Percentiles rank a stretch among this genome's conserved stretches.
These are phyloP conservation scores for Camponotus fellah DNA, from an alignment of 2,888 invertebrate genomes.

Conservation along the genomic window DNA sequence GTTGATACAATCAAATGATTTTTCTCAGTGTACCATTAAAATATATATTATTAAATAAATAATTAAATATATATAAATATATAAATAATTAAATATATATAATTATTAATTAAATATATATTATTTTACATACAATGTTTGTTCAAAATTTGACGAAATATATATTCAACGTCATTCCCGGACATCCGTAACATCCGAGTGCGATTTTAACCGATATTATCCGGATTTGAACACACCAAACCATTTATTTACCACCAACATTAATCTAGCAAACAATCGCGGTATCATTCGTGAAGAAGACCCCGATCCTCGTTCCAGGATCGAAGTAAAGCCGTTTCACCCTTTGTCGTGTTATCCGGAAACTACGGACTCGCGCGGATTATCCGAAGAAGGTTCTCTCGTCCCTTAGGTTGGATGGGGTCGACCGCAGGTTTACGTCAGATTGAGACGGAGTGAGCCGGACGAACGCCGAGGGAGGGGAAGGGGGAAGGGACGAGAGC, in stretches of 20 bases:
- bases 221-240: background rate
- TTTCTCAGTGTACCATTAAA: too few relatives aligned
- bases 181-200: background rate
- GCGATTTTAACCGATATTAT: background rate
- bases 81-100: too few relatives aligned
- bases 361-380: conserved; percentile 63
- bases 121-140: too few relatives aligned
- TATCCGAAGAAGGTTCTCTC: conserved; percentile 69
- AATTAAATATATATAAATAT: too few relatives aligned
- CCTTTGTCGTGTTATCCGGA: conserved; percentile 63
- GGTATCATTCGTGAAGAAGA: conserved; percentile 38
- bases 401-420: conserved; percentile 50
- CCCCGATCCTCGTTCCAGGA: conserved; percentile 23
- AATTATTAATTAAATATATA: too few relatives aligned
- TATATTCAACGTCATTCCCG: background rate
- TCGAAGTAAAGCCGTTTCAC: conserved; percentile 45
- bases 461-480: background rate
- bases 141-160: background rate
- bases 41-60: too few relatives aligned
- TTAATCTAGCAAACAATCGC: conserved; percentile 35
- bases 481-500: conserved; percentile 10
- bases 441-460: conserved; percentile 47
- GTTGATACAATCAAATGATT: too few relatives aligned
- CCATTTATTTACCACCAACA: conserved; percentile 45
- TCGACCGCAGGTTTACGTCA: conserved; percentile 54